A percentile compares a stretch with the other conserved stretches of the same genome.
phyloP scores from a whole-genome alignment of 2,888 invertebrate genomes.

The Ecliptopera silaceata region DNA sequence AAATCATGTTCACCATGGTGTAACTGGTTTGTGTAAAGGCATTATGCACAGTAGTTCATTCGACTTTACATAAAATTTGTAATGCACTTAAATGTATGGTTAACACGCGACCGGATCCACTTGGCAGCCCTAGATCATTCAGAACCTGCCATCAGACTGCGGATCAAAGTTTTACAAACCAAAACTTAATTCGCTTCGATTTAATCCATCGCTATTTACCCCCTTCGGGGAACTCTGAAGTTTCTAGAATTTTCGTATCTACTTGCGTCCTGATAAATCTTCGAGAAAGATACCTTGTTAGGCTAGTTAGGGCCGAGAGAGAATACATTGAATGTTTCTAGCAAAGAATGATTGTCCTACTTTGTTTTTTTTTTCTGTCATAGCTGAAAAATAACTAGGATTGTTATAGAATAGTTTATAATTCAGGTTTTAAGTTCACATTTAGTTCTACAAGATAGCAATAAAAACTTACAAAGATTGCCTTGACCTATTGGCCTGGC shows the following conservation, averaged over 20 bases:
- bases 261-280: not conserved
- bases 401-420: too few relatives aligned
- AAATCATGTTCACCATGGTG: too few relatives aligned
- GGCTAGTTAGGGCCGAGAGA: conserved; percentile 11
- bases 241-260: not conserved
- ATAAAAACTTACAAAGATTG: not conserved
- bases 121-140: conserved; percentile 17
- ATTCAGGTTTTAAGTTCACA: too few relatives aligned
- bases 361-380: too few relatives aligned
- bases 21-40: not conserved
- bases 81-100: not conserved
- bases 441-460: too few relatives aligned
- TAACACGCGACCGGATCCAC: not conserved
- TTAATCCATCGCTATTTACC: conserved; percentile 38
- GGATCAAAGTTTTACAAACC: conserved; percentile 43
- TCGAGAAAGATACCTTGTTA: not conserved
- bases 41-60: not conserved
- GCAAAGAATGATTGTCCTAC: too few relatives aligned
- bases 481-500: conserved; percentile 1
- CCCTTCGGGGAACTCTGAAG: conserved; percentile 8
- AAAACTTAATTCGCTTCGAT: conserved; percentile 47
- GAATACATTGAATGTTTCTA: not conserved
- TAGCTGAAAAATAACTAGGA: too few relatives aligned
- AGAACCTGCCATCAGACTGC: conserved; percentile 28
- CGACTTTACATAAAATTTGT: not conserved